Base-by-base conservation (phyloP, 2,888 invertebrate genomes). In the Oscheius myriophilus region DNA sequence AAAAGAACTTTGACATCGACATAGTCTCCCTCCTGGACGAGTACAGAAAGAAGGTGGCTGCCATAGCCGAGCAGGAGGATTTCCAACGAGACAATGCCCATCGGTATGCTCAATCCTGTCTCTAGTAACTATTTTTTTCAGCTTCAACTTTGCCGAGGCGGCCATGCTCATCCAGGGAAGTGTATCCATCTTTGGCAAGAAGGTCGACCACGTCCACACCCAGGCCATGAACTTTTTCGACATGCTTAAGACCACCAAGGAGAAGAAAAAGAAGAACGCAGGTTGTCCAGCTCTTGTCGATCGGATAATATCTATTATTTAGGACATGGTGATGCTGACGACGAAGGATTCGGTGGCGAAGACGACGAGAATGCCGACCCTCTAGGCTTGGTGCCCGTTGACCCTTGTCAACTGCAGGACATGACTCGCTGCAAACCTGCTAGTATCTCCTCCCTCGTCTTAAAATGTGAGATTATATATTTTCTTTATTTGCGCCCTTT, bases 101-200 rank as follows among this genome's bases (percentile, higher is more conserved):
- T 41, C 59, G 67, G 61, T 61, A 43, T 14, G 18, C 1, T 16
- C 23, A 16, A 0, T 21, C 14, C 7, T 45, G 3, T 33, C 43
- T 41, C 49, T n/a, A 16, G 18, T 9, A 66, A 43, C 42, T 42
- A 26, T 14, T 23, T 25, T 23, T 45, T 79, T 58, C 52, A 76
- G 88, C 51, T 90, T 91, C 83, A 92, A 92, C 87, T 93, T 92
- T 88, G 90, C 91, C 0, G 92, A 93, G 88, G 91, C 92, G 69
- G 93, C 92, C n/a, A 87, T 93, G 78, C 88, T 93, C 71, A 87
- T 93, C 76, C 92, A 93, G 88, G 91, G 91, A 85, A 91, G 92
- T 21, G 90, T 91, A 23, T 88, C 89, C 83, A 90, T 92, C 59
- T 93, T 92, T 87, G 90, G 90, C 49, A 91, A 91, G 84, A 91